phyloP scores from a whole-genome alignment of 2,797 vertebrate species.

The Sphaeramia orbicularis region DNA sequence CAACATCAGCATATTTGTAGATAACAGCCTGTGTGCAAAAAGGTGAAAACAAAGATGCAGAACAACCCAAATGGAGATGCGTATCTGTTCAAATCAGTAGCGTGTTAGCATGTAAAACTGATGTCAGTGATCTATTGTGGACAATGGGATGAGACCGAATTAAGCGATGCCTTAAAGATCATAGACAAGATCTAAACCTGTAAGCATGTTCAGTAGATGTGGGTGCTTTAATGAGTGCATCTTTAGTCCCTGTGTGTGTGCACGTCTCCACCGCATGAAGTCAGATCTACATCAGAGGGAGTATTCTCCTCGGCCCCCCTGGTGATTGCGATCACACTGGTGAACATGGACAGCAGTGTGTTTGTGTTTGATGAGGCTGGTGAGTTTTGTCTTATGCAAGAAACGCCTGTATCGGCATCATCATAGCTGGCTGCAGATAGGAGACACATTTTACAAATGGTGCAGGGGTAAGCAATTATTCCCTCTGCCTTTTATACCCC shows the following conservation, averaged over 20 bases:
- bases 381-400: slow-evolving; percentile 5
- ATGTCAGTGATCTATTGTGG: background rate
- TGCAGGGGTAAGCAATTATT: slow-evolving; percentile 70
- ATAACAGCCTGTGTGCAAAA: slow-evolving; percentile 19
- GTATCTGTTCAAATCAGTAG: slow-evolving; percentile 11
- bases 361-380: slow-evolving; percentile 16
- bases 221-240: slow-evolving; percentile 13
- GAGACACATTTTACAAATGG: slow-evolving; percentile 53
- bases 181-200: slow-evolving; percentile 9
- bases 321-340: slow-evolving; percentile 15
- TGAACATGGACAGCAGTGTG: slow-evolving; percentile 24
- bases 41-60: slow-evolving; percentile 17
- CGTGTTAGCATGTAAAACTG: slow-evolving; percentile 2
- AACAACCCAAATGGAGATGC: slow-evolving; percentile 27
- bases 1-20: slow-evolving; percentile 68
- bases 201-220: slow-evolving; percentile 2
- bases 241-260: slow-evolving; percentile 2
- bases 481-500: slow-evolving; percentile 41
- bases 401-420: slow-evolving; percentile 26
- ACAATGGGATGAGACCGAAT: background rate
- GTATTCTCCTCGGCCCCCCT: slow-evolving; percentile 12
- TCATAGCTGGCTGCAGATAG: slow-evolving; percentile 51
- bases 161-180: background rate
- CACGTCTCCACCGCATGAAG: slow-evolving; percentile 19
- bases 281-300: slow-evolving; percentile 30